Evolutionary conservation across 2,113 vertebrate species (phyloP).

Genomic region (Xerus inauris): DNA sequence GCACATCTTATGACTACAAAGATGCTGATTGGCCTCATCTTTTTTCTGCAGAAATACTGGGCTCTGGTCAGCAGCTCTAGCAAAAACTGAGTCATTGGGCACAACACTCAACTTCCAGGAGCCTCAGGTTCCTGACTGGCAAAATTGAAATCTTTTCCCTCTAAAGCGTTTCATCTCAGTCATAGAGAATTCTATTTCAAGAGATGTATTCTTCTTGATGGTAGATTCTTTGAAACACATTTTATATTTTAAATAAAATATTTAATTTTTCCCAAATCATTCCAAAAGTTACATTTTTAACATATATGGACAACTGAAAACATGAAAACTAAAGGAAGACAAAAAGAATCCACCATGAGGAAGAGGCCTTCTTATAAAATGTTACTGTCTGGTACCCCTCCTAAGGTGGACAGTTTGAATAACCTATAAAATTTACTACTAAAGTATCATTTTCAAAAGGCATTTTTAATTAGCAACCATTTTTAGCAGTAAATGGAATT

Average conservation of each 20-base stretch:
- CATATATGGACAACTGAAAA: not conserved
- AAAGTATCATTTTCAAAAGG: not conserved
- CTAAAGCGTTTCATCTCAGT: not conserved
- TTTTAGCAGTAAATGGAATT: not conserved
- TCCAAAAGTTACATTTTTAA: not conserved
- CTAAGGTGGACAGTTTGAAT: not conserved
- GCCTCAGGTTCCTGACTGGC: not conserved
- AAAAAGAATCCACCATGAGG: not conserved
- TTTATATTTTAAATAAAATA: constrained; percentile 2
- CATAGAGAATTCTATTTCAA: not conserved
- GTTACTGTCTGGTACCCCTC: not conserved
- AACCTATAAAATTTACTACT: not conserved
- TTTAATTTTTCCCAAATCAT: not conserved
- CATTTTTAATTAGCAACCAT: not conserved
- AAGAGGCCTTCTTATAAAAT: not conserved
- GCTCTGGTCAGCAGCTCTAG: not conserved
- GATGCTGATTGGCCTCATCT: not conserved
- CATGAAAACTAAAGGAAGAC: not conserved
- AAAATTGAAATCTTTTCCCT: not conserved
- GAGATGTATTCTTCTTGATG: not conserved
- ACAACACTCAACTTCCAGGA: not conserved
- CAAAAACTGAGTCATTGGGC: not conserved
- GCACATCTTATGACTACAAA: not conserved
- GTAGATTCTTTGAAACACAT: not conserved
- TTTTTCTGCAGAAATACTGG: not conserved